phyloP scores from a whole-genome alignment of 2,888 invertebrate genomes.

The Drosophila falleni region DNA sequence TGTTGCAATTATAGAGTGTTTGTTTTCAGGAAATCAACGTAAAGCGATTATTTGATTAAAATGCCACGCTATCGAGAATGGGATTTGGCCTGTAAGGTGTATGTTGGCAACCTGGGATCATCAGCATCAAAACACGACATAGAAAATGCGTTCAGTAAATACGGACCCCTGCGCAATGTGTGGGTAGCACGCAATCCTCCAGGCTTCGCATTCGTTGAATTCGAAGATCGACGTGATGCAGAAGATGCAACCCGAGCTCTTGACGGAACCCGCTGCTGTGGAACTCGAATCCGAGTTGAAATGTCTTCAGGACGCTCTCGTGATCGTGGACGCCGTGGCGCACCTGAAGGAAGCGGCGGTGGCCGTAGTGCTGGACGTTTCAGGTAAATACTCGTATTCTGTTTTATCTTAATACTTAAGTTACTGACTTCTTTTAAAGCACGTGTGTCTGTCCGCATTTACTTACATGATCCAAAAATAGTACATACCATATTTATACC shows the following conservation, averaged over 20 bases:
- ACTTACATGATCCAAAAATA: background rate
- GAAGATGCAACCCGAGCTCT: conserved; percentile 92
- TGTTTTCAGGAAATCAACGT: conserved; percentile 5
- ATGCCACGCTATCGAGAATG: conserved; percentile 88
- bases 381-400: conserved; percentile 60
- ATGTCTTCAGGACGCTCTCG: conserved; percentile 95
- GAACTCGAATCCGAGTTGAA: conserved; percentile 94
- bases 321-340: conserved; percentile 87
- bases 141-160: conserved; percentile 93
- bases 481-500: background rate
- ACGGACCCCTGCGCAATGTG: conserved; percentile 93
- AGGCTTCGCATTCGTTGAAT: conserved; percentile 94
- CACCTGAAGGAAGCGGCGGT: conserved; percentile 75
- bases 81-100: conserved; percentile 94
- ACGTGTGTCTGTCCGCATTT: conserved; percentile 9
- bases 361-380: conserved; percentile 71
- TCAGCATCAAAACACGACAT: conserved; percentile 94
- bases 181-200: conserved; percentile 96
- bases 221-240: conserved; percentile 93
- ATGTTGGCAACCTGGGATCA: conserved; percentile 94
- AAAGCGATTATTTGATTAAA: conserved; percentile 32
- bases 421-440: background rate
- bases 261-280: conserved; percentile 93
- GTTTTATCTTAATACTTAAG: background rate
- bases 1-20: conserved; percentile 7